A percentile compares a stretch with the other conserved stretches of the same genome.
Evolutionary conservation across 2,113 vertebrate genomes (phyloP).

Genomic region (Xenus cinereus): DNA sequence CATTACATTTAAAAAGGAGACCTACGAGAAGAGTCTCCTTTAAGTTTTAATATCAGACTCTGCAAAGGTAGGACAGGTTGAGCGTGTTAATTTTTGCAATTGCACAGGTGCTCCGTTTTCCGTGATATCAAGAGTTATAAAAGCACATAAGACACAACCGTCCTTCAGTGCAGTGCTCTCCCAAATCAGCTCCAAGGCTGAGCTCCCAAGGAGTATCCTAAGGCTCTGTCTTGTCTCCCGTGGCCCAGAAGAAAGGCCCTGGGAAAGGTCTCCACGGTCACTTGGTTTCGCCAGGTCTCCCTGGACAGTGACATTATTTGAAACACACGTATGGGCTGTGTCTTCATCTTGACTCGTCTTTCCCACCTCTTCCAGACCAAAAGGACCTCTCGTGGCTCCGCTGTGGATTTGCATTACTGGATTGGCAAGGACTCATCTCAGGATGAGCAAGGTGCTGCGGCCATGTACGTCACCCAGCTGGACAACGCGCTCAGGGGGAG

Average conservation of each 20-base stretch:
- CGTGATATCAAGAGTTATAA: background rate
- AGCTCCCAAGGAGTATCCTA: background rate
- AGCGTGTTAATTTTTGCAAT: background rate
- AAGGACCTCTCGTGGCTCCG: constrained; percentile 11
- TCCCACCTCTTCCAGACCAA: constrained; percentile 64
- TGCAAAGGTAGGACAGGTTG: background rate
- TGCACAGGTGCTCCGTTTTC: background rate
- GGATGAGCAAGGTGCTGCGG: constrained; percentile 86
- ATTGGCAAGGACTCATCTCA: constrained; percentile 82
- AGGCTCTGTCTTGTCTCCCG: background rate
- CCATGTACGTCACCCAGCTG: constrained; percentile 82
- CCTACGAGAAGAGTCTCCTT: background rate
- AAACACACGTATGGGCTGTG: background rate
- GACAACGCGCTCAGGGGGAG: constrained; percentile 77
- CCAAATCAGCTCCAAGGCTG: background rate
- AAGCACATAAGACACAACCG: background rate
- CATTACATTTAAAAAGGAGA: background rate
- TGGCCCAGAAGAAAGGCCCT: background rate
- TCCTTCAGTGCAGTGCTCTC: background rate
- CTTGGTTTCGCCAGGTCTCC: background rate
- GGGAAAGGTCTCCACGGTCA: background rate
- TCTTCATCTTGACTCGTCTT: background rate
- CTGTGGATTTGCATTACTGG: constrained; percentile 86
- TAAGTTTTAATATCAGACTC: background rate
- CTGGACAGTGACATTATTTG: background rate